Base-by-base conservation (phyloP, 2,888 invertebrate species). In the Caenorhabditis drosophilae region DNA sequence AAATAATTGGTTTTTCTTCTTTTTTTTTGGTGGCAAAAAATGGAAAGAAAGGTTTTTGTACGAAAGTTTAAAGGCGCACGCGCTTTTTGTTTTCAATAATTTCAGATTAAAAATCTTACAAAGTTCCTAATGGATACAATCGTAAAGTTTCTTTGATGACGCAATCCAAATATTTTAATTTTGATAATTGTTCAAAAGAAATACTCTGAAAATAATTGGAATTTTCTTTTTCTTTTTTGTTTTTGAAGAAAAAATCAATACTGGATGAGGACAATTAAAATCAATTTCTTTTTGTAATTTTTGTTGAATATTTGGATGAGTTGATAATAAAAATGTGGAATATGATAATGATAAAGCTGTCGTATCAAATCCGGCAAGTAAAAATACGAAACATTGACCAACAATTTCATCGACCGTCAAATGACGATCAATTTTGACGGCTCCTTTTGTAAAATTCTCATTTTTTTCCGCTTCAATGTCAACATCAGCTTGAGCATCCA, bases 311-410 rank as follows among this genome's bases (percentile, higher is more conserved):
- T 69, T 57, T 2, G 82, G 86, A 73, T 87, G 83, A 41, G 76
- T 80, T 11, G 86, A 85, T 55, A 87, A 78, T 51, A 85, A 82
- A 67, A 85, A 85, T 55, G 85, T 81, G 11, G 84, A 78, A 72
- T 85, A 87, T n/a, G 84, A 83, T 6, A 87, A 74, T 2, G 86
- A 82, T 2, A 85, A 84, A 12, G 86, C 85, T 0, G 87, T 87
- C 0, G 87, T 87, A 70, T 87, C 87, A 64, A 86, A 87, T 0
- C 87, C 87, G 18, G 85, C 86, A 42, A 87, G 69, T 23, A 86
- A 76, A 68, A 87, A 86, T 2, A 87, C 78, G 58, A 85, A 82
- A 9, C 82, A 78, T 60, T 85, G 84, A 22, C 82, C 83, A 27
- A 84, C 75, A 51, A 85, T 81, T 59, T 85, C 84, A n/a, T 60